Conservation (phyloP, 2,888 invertebrate genomes). For the Ennomos fuscantarius region DNA sequence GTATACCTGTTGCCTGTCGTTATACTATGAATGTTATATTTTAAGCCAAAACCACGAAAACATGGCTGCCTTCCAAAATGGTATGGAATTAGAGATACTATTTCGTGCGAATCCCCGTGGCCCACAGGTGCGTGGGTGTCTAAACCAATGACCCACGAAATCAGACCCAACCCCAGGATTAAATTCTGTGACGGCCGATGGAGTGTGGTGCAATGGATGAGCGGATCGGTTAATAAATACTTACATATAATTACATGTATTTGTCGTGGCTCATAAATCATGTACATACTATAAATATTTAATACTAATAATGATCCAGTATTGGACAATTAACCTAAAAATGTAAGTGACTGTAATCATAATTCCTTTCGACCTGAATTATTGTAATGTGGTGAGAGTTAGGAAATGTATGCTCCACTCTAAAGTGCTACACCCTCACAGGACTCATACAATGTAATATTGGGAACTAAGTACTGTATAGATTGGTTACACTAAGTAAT, state of each 20-base stretch:
- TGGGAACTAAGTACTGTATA: no score
- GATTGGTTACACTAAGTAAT: background rate
- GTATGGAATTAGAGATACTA: slow-evolving; percentile 16
- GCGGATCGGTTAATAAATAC: background rate
- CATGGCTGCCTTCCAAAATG: slow-evolving; percentile 1
- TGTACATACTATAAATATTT: no score
- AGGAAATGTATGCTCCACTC: no score
- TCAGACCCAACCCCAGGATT: slow-evolving; percentile 50
- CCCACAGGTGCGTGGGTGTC: slow-evolving; percentile 36
- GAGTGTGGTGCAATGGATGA: slow-evolving; percentile 11
- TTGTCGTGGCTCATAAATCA: no score
- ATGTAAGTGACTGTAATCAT: no score
- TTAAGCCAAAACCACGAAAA: slow-evolving; percentile 5
- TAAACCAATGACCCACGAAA: slow-evolving; percentile 51
- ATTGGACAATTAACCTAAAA: background rate
- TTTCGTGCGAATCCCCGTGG: slow-evolving; percentile 14
- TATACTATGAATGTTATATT: background rate
- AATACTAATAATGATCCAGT: no score
- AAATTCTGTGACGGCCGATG: slow-evolving; percentile 46
- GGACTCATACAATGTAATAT: no score
- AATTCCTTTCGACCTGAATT: no score
- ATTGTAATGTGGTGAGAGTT: no score
- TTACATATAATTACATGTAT: no score
- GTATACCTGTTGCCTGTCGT: no score
- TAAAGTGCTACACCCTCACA: no score